Conservation (phyloP, 53 echinoderm and acorn worm species). For the Patiria pectinifera region DNA sequence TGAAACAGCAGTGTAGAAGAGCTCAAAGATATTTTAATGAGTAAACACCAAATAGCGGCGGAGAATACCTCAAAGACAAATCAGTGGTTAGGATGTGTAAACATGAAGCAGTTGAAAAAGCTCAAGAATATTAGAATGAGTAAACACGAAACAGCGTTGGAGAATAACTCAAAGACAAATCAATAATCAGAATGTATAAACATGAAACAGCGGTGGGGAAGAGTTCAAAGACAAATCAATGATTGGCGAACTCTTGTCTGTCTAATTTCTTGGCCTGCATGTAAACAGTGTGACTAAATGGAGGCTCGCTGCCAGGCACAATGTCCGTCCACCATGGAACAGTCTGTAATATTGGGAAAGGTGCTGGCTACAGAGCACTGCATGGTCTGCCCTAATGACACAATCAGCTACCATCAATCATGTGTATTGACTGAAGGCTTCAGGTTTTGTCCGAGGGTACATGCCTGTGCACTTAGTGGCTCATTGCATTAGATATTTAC, state of each 20-base stretch:
- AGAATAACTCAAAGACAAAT: neutral
- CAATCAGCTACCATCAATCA: slow-evolving; percentile 13
- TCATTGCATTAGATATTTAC: neutral
- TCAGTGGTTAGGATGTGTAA: too few species aligned
- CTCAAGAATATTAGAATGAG: neutral
- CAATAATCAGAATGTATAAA: neutral
- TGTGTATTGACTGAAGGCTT: slow-evolving; percentile 1
- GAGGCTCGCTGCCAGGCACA: neutral
- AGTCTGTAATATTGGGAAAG: neutral
- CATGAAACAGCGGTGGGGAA: slow-evolving; percentile 32
- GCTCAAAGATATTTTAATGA: too few species aligned
- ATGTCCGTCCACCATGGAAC: too few species aligned
- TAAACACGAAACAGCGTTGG: neutral
- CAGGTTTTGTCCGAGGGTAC: neutral
- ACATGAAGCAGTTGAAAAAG: neutral
- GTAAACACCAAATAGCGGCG: too few species aligned
- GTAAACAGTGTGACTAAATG: neutral
- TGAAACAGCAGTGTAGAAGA: too few species aligned
- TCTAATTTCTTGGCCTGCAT: slow-evolving; percentile 12
- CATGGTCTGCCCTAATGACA: neutral
- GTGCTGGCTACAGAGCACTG: neutral
- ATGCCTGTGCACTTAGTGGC: neutral
- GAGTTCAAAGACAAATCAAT: slow-evolving; percentile 6
- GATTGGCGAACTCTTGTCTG: neutral
- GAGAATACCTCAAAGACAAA: neutral